phyloP scores from a whole-genome alignment of 2,888 invertebrate species.

The Leptopterna dolabrata region DNA sequence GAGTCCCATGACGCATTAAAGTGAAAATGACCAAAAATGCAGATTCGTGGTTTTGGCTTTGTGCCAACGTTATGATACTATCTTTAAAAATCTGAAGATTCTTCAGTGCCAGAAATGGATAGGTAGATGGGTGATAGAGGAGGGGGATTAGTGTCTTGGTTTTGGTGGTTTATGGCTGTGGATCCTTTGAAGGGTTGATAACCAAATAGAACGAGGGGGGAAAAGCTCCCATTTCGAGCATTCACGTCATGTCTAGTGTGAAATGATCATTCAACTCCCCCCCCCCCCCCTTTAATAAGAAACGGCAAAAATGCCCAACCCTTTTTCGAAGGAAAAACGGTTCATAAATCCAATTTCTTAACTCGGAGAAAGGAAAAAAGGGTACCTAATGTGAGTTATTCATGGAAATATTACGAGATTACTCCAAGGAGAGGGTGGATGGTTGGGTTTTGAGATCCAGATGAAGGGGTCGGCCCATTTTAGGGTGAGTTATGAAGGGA shows the following conservation, averaged over 20 bases:
- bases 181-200: background rate
- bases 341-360: conserved; percentile 54
- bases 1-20: too few relatives aligned
- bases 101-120: too few relatives aligned
- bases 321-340: conserved; percentile 39
- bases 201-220: background rate
- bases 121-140: too few relatives aligned
- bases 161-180: background rate
- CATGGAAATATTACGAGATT: conserved; percentile 57
- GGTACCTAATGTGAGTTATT: conserved; percentile 57
- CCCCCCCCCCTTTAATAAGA: too few relatives aligned
- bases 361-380: conserved; percentile 21
- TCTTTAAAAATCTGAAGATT: too few relatives aligned
- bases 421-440: conserved; percentile 32
- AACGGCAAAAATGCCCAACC: conserved; percentile 28
- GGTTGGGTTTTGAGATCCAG: conserved; percentile 5
- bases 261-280: conserved; percentile 46
- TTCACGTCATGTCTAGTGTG: conserved; percentile 50
- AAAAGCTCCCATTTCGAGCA: background rate
- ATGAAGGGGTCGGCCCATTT: background rate
- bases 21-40: too few relatives aligned
- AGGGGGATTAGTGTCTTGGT: background rate
- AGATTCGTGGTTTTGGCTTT: too few relatives aligned
- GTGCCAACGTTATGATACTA: too few relatives aligned
- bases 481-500: conserved; percentile 24